Evolutionary conservation across 2,113 vertebrate genomes (phyloP).

Genomic region (Ivindomyrus marchei): DNA sequence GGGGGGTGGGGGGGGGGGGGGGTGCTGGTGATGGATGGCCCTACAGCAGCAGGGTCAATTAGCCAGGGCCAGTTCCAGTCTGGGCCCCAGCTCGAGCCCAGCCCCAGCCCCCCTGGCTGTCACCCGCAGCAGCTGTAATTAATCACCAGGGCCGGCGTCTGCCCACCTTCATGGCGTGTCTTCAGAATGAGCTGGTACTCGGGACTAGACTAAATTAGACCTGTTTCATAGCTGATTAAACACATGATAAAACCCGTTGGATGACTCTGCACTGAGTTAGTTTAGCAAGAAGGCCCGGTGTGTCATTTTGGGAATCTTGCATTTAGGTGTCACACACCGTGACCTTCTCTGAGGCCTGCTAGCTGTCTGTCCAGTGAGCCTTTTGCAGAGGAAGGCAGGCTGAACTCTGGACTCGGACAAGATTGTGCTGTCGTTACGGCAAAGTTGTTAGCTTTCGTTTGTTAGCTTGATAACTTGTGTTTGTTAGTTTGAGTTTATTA

Average conservation of each 20-base stretch:
- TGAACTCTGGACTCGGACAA: background rate
- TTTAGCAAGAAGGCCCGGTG: background rate
- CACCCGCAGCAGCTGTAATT: constrained; percentile 55
- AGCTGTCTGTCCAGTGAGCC: background rate
- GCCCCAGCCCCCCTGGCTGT: constrained; percentile 50
- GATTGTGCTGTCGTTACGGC: background rate
- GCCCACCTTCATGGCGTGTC: constrained; percentile 49
- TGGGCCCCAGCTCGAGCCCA: constrained; percentile 44
- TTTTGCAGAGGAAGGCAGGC: background rate
- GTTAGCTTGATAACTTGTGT: background rate
- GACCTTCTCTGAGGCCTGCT: background rate
- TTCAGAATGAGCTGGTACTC: constrained; percentile 41
- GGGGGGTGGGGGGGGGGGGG: constrained; percentile 28
- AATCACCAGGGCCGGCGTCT: constrained; percentile 54
- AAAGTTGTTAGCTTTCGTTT: background rate
- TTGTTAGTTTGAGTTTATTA: background rate
- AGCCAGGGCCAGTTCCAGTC: constrained; percentile 53
- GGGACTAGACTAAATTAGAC: constrained; percentile 46
- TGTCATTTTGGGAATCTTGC: background rate
- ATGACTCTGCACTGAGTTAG: background rate
- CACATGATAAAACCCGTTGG: background rate
- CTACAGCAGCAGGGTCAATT: constrained; percentile 68
- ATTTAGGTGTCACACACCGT: background rate
- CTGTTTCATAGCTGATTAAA: constrained; percentile 36
- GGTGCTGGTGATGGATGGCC: constrained; percentile 63